Conservation (phyloP, 1,140 invertebrate genomes). For the Microplitis demolitor region DNA sequence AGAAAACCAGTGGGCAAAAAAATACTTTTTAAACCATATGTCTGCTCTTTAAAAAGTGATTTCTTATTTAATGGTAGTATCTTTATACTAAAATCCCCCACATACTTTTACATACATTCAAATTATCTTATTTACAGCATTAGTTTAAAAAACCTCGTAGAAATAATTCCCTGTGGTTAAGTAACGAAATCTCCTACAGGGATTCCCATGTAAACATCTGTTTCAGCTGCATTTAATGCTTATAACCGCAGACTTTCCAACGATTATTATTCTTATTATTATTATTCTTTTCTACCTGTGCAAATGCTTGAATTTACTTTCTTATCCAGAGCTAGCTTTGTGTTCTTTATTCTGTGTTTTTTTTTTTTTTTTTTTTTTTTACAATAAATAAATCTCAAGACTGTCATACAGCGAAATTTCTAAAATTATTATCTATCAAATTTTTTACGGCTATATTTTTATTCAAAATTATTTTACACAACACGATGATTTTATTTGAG, state of each 20-base stretch:
- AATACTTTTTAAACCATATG: too few species aligned
- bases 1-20: too few species aligned
- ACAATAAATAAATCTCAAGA: too few species aligned
- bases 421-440: too few species aligned
- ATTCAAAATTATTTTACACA: too few species aligned
- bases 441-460: too few species aligned
- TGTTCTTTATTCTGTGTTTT: neutral
- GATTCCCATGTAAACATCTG: constrained; percentile 12
- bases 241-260: constrained; percentile 3
- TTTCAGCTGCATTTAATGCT: constrained; percentile 3
- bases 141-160: neutral
- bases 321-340: neutral
- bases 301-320: neutral
- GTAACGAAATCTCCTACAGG: neutral
- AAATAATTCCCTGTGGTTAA: neutral
- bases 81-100: neutral
- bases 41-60: too few species aligned
- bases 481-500: too few species aligned
- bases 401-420: too few species aligned
- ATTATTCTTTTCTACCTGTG: constrained; percentile 4
- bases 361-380: too few species aligned
- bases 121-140: neutral
- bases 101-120: neutral
- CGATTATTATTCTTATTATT: neutral
- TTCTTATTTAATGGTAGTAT: neutral